Evolutionary conservation across 2,888 invertebrate species (phyloP), one percentile per base, ranked within the genome.

Genomic region (Colostygia pectinataria): DNA sequence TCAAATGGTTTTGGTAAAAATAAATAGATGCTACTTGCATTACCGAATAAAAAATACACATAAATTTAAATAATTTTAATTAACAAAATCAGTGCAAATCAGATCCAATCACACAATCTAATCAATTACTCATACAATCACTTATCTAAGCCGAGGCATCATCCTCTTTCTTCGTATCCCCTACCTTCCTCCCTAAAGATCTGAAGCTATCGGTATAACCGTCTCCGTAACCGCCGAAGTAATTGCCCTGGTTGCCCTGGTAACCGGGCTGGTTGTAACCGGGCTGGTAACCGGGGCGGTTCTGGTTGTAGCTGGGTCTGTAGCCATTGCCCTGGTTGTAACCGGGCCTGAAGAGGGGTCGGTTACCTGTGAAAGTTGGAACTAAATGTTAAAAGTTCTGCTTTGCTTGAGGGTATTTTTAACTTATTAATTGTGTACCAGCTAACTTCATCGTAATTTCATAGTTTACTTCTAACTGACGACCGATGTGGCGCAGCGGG

Each of bases 201-300:
- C 80, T 76, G 53, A 77, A 77, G 61, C 76, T 80, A 44, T 82
- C 83, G 34, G 68, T 75, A 47, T 79, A 80, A 1, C 77, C 74
- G 31, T 83, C 81, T 6, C 73, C 74, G 49, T 70, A 78, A 2
- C 79, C 80, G 3, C 82, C 78, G 55, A 74, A 74, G 68, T 78
- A 85, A 53, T 77, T 81, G 10, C 78, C 81, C 4, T 63, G 52
- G 38, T 38, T 50, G 43, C 49, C 43, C 9, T 44, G 43, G 51
- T 45, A 51, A 7, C 51, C 51, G 8, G 69, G 71, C 8, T 70
- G 64, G 45, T 50, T 59, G 55, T 65, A 69, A 0, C 71, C 67
- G 29, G 71, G 68, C 8, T 72, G 57, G 55, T 65, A 69, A 0
- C 71, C 67, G 29, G 71, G 68, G 8, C 72, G 57, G 61, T 71